Evolutionary conservation across 2,888 invertebrate genomes (phyloP), one percentile per base, ranked within the genome.

Genomic region (Diloba caeruleocephala): DNA sequence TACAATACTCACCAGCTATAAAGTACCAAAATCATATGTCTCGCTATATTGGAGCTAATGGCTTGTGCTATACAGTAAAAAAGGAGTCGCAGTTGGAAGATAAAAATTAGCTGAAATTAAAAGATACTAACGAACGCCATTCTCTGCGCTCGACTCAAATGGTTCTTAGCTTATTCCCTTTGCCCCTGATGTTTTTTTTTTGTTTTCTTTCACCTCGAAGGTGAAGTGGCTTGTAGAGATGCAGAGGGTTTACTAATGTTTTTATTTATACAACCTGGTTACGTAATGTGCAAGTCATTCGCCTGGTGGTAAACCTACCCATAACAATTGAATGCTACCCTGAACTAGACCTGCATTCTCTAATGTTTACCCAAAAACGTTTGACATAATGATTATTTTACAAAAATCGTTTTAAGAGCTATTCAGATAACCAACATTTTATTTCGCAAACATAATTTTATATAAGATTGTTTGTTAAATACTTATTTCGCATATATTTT

Each of bases 91-190:
- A 80, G 78, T 76, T 78, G 72, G 79, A 81, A 92, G 93, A 93
- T 92, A 91, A 93, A 92, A 94, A 93, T 93, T 94, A 94, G 93
- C 90, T 89, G 88, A 93, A 93, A 94, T 94, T 93, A 93, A 93
- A 92, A 92, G 85, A 87, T 84, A 84, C 92, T 92, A 93, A 92
- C 91, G 93, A 93, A 92, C 83, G 82, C 89, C 82, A 92, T 93
- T 93, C 91, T 88, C 65, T 51, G 50, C 33, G 48, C 39, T 53
- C 36, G 62, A 60, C 60, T 64, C 61, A 59, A 68, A 69, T 50
- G 58, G 45, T 61, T 59, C 61, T 66, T 59, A 52, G 73, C 73
- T 72, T 71, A 63, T 72, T 72, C 53, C 57, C 37, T 54, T 60
- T 52, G 12, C 36, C 14, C 15, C 3, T 15, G 41, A 46, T 54